phyloP scores from a whole-genome alignment of 92 coral and sea anemone species.

The Plumapathes pennacea region DNA sequence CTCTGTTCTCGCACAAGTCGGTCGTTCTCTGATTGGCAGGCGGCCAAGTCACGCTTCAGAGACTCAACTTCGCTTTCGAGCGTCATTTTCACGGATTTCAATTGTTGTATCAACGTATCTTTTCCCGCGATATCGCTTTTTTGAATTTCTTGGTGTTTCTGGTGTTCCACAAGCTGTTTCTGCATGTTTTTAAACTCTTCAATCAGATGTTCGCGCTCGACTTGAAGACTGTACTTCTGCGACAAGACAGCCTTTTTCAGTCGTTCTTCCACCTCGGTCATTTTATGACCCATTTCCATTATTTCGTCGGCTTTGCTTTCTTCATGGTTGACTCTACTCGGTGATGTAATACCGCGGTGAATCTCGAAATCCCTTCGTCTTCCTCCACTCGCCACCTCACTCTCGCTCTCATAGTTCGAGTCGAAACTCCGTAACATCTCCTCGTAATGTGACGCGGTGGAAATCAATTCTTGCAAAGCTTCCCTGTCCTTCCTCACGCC shows the following conservation, averaged over 20 bases:
- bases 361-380: slow-evolving; percentile 7
- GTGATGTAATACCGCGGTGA: neutral
- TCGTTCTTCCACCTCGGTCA: slow-evolving; percentile 87
- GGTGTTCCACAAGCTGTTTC: slow-evolving; percentile 79
- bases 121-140: slow-evolving; percentile 83
- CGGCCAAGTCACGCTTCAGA: slow-evolving; percentile 74
- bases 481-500: slow-evolving; percentile 67
- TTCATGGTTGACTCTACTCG: slow-evolving; percentile 13
- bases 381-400: too few species aligned
- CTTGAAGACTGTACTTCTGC: slow-evolving; percentile 78
- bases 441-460: slow-evolving; percentile 84
- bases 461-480: slow-evolving; percentile 72
- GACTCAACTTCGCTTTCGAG: slow-evolving; percentile 88
- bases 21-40: slow-evolving; percentile 67
- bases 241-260: slow-evolving; percentile 86
- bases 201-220: slow-evolving; percentile 81
- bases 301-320: slow-evolving; percentile 68
- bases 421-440: slow-evolving; percentile 68
- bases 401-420: too few species aligned
- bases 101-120: slow-evolving; percentile 78
- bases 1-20: slow-evolving; percentile 73
- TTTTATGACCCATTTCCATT: slow-evolving; percentile 73
- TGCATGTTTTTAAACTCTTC: slow-evolving; percentile 88
- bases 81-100: slow-evolving; percentile 87
- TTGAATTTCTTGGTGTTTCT: slow-evolving; percentile 81